A percentile compares a stretch with the other conserved stretches of the same genome.
Conservation (phyloP, 2,888 invertebrate species). For the Coecobrya sp. region DNA sequence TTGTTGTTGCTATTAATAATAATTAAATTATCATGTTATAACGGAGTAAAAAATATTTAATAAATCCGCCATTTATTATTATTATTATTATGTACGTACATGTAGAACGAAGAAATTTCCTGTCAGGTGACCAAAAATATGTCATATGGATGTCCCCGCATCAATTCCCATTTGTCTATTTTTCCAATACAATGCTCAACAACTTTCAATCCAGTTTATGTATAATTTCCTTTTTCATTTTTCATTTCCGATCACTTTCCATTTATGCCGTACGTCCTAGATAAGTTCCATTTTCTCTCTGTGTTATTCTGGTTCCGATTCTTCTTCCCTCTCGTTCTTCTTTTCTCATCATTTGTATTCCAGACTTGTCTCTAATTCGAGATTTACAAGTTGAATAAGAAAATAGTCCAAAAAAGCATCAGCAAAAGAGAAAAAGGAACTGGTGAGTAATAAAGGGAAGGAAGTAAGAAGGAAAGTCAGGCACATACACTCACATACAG, state of each 20-base stretch:
- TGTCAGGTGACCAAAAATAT: no score
- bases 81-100: no score
- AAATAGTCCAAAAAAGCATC: constrained; percentile 13
- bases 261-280: neutral
- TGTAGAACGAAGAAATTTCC: no score
- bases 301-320: neutral
- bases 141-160: no score
- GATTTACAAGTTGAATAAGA: constrained; percentile 81
- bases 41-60: no score
- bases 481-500: constrained; percentile 21
- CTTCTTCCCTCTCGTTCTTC: constrained; percentile 39
- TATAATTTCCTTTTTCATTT: neutral
- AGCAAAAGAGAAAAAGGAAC: constrained; percentile 16
- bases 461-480: constrained; percentile 66
- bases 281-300: constrained; percentile 15
- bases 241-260: neutral
- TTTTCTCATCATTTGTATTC: constrained; percentile 76
- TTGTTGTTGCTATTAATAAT: no score
- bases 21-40: no score
- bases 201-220: neutral
- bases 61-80: no score
- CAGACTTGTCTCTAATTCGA: constrained; percentile 75
- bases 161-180: neutral
- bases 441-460: constrained; percentile 36
- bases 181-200: neutral